A percentile compares a stretch with the other conserved stretches of the same genome.
Evolutionary conservation across 2,888 invertebrate species (phyloP).

Genomic region (Diarsia brunnea): DNA sequence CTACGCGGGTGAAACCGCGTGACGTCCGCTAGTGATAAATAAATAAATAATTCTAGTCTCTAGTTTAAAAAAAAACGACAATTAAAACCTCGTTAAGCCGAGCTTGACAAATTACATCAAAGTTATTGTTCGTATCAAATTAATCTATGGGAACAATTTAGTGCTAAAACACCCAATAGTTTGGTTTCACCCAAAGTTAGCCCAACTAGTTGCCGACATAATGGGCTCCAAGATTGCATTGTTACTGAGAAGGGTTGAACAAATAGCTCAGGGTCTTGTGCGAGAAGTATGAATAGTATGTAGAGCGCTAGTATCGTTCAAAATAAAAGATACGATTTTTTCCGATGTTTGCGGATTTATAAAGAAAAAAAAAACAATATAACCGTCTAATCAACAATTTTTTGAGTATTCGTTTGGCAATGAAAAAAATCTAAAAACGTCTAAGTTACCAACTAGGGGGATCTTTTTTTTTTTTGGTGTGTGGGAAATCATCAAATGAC

Average conservation of each 20-base stretch:
- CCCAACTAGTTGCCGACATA: conserved; percentile 25
- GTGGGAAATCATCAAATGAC: no score
- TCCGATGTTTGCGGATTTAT: neutral
- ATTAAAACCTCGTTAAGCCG: no score
- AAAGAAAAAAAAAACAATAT: neutral
- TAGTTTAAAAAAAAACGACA: neutral
- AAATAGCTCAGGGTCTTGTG: conserved; percentile 36
- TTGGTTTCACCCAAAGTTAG: conserved; percentile 8
- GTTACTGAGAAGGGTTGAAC: conserved; percentile 44
- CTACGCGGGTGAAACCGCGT: no score
- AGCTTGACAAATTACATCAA: neutral
- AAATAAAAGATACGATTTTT: neutral
- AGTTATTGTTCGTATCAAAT: neutral
- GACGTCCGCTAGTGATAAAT: no score
- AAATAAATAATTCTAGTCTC: neutral
- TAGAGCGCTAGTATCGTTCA: neutral
- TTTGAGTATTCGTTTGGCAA: neutral
- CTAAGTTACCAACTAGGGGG: no score
- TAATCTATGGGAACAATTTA: neutral
- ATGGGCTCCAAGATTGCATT: conserved; percentile 38
- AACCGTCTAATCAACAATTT: neutral
- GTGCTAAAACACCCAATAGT: neutral
- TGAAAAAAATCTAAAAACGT: no score
- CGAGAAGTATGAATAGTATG: neutral
- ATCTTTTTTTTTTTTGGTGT: no score